Conservation (phyloP, 2,888 invertebrate species). For the Hoplodrina ambigua region DNA sequence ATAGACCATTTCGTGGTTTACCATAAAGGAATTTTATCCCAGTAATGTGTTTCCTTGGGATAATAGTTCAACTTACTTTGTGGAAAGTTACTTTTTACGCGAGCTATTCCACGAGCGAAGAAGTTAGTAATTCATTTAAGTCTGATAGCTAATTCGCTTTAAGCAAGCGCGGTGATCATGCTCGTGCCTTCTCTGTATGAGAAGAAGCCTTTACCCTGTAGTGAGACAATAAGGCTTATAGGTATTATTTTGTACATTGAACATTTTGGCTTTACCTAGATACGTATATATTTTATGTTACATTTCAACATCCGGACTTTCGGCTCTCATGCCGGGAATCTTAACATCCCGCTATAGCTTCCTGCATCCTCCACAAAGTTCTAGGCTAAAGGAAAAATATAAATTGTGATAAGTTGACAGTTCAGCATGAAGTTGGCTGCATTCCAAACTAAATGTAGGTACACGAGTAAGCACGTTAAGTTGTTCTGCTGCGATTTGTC, state of each 20-base stretch:
- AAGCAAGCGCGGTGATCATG: too few relatives aligned
- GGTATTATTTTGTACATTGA: neutral
- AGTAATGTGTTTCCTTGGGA: too few relatives aligned
- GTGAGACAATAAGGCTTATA: too few relatives aligned
- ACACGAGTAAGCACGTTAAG: conserved; percentile 27
- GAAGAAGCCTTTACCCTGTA: too few relatives aligned
- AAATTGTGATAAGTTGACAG: conserved; percentile 52
- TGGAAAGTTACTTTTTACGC: too few relatives aligned
- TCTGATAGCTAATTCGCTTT: too few relatives aligned
- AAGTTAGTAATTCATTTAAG: too few relatives aligned
- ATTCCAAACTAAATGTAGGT: conserved; percentile 43
- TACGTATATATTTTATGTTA: neutral
- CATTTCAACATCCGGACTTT: conserved; percentile 15
- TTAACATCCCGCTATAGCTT: conserved; percentile 5
- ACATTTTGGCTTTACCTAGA: neutral
- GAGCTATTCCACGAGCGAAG: too few relatives aligned
- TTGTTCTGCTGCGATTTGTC: conserved; percentile 11
- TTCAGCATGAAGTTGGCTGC: conserved; percentile 40
- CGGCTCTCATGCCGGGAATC: conserved; percentile 5
- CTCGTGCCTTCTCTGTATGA: too few relatives aligned
- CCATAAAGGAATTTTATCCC: too few relatives aligned
- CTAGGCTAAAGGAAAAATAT: conserved; percentile 42
- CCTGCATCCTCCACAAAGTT: conserved; percentile 7
- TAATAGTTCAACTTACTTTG: too few relatives aligned
- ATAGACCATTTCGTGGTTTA: too few relatives aligned